Base-by-base conservation (phyloP, 2,888 invertebrate genomes). In the Papilio gigon region DNA sequence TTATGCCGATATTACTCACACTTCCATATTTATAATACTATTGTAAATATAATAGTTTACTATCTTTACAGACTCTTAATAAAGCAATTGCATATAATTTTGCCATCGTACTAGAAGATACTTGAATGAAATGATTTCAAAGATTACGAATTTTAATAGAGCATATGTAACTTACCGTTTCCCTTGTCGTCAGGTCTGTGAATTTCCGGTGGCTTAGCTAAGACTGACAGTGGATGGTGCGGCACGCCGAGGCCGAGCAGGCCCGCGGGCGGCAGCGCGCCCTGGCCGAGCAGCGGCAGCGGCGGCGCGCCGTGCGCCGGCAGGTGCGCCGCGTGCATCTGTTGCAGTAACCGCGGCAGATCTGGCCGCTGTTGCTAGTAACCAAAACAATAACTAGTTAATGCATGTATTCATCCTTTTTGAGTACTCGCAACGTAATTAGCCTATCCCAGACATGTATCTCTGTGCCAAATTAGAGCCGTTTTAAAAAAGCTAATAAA, bases 321-420 rank as follows among this genome's bases (percentile, higher is more conserved):
- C 70, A 93, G 84, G 89, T 97, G 97, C 79, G 97, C 97, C 40
- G 97, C 97, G 86, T 98, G 98, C 97, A 98, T 97, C 91, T 98
- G 98, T 90, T 98, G 98, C 87, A 97, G 93, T 73, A 96, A 88
- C 86, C 96, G 93, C 37, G 96, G 96, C 78, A 97, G 91, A 86
- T 97, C 96, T 70, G 96, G 96, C 88, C 96, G 93, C 92, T 96
- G 97, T 95, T 96, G 96, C 69, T 69, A 33, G 6, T 33, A 44
- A 68, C 47, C 2, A 68, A 30, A 17, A 30, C 2, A 0, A 27
- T 62, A 27, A 12, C 22, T 47, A 44, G 30, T 33, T 22, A 64
- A 63, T 40, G 53, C 25, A 35, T 17, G 44, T 27, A 42, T 30
- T 14, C 0, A 40, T n/a, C 14, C 33, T 4, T 11, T 25, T 53